These are phyloP conservation scores for Callorhinus ursinus DNA, from an alignment of 2,113 vertebrate genomes.

Conservation along the genomic window DNA sequence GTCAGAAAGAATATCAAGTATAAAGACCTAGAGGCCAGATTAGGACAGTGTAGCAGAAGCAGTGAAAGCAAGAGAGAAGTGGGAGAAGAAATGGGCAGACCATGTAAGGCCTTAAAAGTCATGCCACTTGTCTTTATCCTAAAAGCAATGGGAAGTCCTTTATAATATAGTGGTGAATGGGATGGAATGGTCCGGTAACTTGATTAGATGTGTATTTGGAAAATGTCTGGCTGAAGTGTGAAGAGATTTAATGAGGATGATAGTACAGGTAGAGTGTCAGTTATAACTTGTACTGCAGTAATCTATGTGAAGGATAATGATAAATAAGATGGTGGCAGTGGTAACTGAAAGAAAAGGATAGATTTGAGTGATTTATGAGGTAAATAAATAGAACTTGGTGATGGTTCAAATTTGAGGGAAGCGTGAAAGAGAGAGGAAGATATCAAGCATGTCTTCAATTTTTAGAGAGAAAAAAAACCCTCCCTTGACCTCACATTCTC, in stretches of 20 bases:
- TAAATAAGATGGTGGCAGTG: background rate
- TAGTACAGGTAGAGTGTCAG: background rate
- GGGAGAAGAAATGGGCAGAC: background rate
- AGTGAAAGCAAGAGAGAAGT: background rate
- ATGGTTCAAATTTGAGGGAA: background rate
- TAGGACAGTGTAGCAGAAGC: background rate
- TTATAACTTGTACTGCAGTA: background rate
- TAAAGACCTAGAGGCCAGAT: background rate
- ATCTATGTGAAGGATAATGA: background rate
- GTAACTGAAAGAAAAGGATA: background rate
- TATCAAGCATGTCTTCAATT: background rate
- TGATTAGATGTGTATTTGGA: background rate
- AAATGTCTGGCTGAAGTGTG: background rate
- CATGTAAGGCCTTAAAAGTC: background rate
- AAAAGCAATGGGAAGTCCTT: slow-evolving; percentile 1
- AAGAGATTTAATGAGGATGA: background rate
- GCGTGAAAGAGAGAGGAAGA: background rate
- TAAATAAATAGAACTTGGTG: background rate
- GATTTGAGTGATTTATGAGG: background rate
- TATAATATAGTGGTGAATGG: background rate
- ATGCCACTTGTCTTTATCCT: background rate
- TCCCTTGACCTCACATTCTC: background rate
- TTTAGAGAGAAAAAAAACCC: background rate
- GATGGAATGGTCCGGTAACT: background rate
- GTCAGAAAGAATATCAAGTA: background rate